Evolutionary conservation across 2,113 vertebrate species (phyloP).

Genomic region (Cebidichthys violaceus): DNA sequence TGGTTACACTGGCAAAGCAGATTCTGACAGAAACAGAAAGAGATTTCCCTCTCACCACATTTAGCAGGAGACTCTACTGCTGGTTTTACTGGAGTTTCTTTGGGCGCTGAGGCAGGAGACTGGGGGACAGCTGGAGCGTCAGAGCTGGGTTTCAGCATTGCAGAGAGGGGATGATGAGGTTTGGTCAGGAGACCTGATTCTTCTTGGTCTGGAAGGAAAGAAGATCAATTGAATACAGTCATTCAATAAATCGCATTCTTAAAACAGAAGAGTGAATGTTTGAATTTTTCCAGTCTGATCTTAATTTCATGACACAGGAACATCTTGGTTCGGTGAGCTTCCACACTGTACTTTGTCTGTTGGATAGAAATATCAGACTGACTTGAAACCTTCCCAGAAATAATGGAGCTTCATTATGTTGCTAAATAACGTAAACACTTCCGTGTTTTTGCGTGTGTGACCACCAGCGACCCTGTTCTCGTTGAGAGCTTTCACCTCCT

Average conservation of each 20-base stretch:
- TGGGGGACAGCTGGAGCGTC: slow-evolving; percentile 38
- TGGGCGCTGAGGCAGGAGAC: not conserved
- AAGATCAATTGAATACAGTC: not conserved
- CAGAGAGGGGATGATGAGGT: slow-evolving; percentile 52
- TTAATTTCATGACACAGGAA: not conserved
- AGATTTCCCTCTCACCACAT: slow-evolving; percentile 21
- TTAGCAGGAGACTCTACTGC: not conserved
- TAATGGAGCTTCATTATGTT: too few relatives aligned
- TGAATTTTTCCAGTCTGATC: not conserved
- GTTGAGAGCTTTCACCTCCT: not conserved
- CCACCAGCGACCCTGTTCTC: not conserved
- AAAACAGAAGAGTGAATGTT: not conserved
- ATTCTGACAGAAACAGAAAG: too few relatives aligned
- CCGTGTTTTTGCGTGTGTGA: not conserved
- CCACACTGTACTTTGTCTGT: too few relatives aligned
- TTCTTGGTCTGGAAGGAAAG: slow-evolving; percentile 45
- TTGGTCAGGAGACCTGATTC: slow-evolving; percentile 12
- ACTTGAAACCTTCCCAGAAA: too few relatives aligned
- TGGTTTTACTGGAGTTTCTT: not conserved
- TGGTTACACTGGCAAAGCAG: not conserved
- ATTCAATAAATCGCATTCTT: not conserved
- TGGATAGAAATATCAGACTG: too few relatives aligned
- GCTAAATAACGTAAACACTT: too few relatives aligned
- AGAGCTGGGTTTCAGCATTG: slow-evolving; percentile 20
- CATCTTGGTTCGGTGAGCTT: not conserved